Percentiles rank a stretch among this genome's conserved stretches.
Evolutionary conservation across 2,797 vertebrate species (phyloP).

Genomic region (Nyctalus aviator): DNA sequence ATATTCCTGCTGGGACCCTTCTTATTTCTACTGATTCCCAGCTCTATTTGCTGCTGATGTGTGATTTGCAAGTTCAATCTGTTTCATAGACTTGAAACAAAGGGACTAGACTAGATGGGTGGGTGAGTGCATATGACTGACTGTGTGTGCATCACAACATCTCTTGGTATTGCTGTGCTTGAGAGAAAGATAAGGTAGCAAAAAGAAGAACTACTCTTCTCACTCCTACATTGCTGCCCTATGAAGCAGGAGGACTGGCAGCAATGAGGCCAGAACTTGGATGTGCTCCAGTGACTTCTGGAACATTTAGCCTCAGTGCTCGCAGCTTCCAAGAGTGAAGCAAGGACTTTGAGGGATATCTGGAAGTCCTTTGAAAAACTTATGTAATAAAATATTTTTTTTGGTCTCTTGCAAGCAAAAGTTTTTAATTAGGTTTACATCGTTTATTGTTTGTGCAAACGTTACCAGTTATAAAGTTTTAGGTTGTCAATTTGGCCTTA

Average conservation of each 20-base stretch:
- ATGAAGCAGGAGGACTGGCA: background rate
- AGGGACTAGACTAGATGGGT: background rate
- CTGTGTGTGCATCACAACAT: too few relatives aligned
- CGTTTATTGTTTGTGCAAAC: conserved; percentile 6
- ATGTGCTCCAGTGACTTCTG: background rate
- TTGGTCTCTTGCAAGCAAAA: background rate
- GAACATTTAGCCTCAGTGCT: background rate
- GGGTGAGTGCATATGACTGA: too few relatives aligned
- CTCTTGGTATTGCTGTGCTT: background rate
- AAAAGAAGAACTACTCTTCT: background rate
- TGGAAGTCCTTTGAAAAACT: conserved; percentile 42
- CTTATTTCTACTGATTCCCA: background rate
- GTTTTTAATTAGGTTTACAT: conserved; percentile 28
- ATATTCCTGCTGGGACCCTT: background rate
- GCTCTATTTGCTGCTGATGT: background rate
- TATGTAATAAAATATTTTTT: conserved; percentile 20
- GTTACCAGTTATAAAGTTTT: background rate
- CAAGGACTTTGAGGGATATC: conserved; percentile 16
- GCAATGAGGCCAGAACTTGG: background rate
- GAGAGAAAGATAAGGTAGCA: background rate
- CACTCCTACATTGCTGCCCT: background rate
- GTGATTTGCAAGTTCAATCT: background rate
- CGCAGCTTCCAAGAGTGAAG: conserved; percentile 41
- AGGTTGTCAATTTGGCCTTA: background rate
- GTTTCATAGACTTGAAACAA: background rate